Percentiles rank a stretch among this genome's conserved stretches.
phyloP scores from a whole-genome alignment of 2,888 invertebrate species.

The Drosophila putrida region DNA sequence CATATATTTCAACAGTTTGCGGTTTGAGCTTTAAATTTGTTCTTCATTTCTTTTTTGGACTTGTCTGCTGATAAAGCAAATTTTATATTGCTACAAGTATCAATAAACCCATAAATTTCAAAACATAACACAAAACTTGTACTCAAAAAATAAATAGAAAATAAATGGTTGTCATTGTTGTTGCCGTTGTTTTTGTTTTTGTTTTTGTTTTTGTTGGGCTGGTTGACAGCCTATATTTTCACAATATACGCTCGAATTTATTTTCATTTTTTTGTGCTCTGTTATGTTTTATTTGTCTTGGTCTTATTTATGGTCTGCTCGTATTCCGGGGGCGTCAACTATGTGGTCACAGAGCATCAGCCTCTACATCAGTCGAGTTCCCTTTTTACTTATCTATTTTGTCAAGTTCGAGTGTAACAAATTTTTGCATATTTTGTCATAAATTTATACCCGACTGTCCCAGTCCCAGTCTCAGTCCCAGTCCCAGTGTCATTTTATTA shows the following conservation, averaged over 20 bases:
- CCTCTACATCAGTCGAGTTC: constrained; percentile 2
- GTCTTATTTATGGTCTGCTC: constrained; percentile 39
- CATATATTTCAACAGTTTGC: not conserved
- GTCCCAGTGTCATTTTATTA: constrained; percentile 43
- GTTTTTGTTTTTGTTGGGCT: constrained; percentile 3
- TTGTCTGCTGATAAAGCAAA: constrained; percentile 53
- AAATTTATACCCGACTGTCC: constrained; percentile 46
- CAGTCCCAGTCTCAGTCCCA: constrained; percentile 14
- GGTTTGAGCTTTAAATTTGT: not conserved
- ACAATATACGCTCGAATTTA: constrained; percentile 17
- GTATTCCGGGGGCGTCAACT: constrained; percentile 52
- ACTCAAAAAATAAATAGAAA: constrained; percentile 23
- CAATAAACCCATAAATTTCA: constrained; percentile 76
- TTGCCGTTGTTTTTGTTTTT: not conserved
- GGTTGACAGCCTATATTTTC: constrained; percentile 40
- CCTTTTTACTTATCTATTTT: constrained; percentile 44
- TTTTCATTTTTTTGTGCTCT: constrained; percentile 11
- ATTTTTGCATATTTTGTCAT: constrained; percentile 78
- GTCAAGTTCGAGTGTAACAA: constrained; percentile 66
- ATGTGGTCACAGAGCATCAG: constrained; percentile 37
- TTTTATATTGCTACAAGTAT: constrained; percentile 51
- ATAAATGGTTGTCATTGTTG: constrained; percentile 34
- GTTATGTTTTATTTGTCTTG: constrained; percentile 40
- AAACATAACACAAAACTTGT: constrained; percentile 33
- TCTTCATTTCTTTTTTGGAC: constrained; percentile 2